Base-by-base conservation (phyloP, 2,113 vertebrate species). In the Dromiciops gliroides region DNA sequence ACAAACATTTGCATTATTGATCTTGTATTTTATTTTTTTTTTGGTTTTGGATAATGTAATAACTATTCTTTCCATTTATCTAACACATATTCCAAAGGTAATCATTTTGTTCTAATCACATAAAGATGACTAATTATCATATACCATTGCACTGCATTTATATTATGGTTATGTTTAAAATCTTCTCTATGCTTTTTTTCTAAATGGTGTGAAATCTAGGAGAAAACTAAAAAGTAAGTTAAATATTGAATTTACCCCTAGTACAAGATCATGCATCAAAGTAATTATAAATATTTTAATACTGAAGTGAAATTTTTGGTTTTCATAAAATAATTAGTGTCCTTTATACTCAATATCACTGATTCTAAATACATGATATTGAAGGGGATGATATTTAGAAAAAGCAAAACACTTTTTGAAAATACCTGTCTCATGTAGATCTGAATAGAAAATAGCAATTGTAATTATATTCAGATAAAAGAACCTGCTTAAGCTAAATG, bases 391-490 rank as follows among this genome's bases (percentile, higher is more conserved):
- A 44, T 22, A 22, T 7, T 44, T 83, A 83, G n/a, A 95, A 53
- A 49, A n/a, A 94, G 16, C 12, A 24, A 26, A 37, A n/a, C 11
- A 24, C 8, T 0, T 11, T 95, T 56, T 90, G 90, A 4, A 90
- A 96, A 88, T 92, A 28, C 12, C 23, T 48, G 89, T 89, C 93
- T 37, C 11, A 48, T 26, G 16, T 95, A 50, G 0, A 94, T 94
- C 48, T 94, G 93, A 83, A 83, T 92, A 3, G 91, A 8, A 16
- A 91, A 23, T 48, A 83, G 48, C 11, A 56, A 52, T 90, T 95
- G 88, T 90, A 90, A 91, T 95, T 91, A n/a, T 8, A 1, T 44
- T 90, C 52, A 93, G 67, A 95, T 25, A 16, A 31, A 67, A 67
- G 31, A 89, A 8, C 8, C 44, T 48, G 47, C 24, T 89, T 1